Evolutionary conservation across 2,113 vertebrate genomes (phyloP).

Genomic region (Syngnathus floridae): DNA sequence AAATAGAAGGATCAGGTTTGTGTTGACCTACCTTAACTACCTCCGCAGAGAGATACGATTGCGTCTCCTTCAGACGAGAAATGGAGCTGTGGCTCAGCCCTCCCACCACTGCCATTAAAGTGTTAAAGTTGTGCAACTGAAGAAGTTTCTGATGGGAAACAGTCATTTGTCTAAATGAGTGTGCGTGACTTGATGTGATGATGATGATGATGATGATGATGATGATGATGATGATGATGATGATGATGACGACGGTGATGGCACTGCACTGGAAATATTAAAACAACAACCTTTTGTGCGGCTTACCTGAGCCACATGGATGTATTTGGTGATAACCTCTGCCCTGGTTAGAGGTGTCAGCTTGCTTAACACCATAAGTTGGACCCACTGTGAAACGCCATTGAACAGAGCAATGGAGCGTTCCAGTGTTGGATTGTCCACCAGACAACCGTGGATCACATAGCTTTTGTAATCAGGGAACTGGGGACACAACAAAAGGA

Average conservation of each 20-base stretch:
- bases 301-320: slow-evolving; percentile 89
- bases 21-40: slow-evolving; percentile 79
- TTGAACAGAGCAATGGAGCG: slow-evolving; percentile 95
- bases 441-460: slow-evolving; percentile 87
- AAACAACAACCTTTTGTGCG: neutral
- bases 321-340: slow-evolving; percentile 95
- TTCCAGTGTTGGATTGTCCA: slow-evolving; percentile 92
- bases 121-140: slow-evolving; percentile 95
- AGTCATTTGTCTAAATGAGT: slow-evolving; percentile 11
- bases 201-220: too few relatives aligned
- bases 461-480: slow-evolving; percentile 97
- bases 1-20: neutral
- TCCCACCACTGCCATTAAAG: slow-evolving; percentile 93
- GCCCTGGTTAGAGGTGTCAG: slow-evolving; percentile 91
- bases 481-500: slow-evolving; percentile 53
- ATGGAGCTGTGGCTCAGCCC: slow-evolving; percentile 95
- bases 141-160: slow-evolving; percentile 81
- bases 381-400: slow-evolving; percentile 96
- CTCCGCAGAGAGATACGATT: slow-evolving; percentile 82
- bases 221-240: too few relatives aligned
- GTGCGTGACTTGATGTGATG: neutral
- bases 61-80: slow-evolving; percentile 93
- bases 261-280: too few relatives aligned
- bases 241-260: too few relatives aligned
- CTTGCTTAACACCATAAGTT: slow-evolving; percentile 97